These are phyloP conservation scores for Ploceus nigricollis DNA, from an alignment of 2,113 vertebrate species.

Conservation along the genomic window DNA sequence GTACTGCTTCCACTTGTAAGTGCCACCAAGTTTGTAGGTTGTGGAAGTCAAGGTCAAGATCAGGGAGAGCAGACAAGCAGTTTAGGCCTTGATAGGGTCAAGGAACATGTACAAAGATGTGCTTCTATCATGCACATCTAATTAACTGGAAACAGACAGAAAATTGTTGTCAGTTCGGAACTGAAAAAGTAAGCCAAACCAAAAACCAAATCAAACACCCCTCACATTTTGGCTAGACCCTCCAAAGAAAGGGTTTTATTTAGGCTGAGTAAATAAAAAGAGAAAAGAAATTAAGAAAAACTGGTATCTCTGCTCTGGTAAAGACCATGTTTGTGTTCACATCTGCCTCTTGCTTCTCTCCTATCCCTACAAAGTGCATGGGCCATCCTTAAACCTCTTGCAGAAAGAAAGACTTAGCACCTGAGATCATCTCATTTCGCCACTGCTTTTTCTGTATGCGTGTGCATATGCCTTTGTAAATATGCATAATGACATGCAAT, in stretches of 20 bases:
- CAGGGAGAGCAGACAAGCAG: neutral
- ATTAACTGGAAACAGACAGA: neutral
- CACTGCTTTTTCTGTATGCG: neutral
- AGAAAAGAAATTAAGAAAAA: neutral
- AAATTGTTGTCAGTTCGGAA: neutral
- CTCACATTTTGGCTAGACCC: neutral
- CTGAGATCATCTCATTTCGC: neutral
- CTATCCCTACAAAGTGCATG: fast-evolving
- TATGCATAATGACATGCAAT: neutral
- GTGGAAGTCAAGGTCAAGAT: neutral
- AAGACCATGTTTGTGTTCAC: fast-evolving
- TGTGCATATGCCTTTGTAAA: neutral
- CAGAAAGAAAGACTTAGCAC: neutral
- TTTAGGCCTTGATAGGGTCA: neutral
- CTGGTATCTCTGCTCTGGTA: neutral
- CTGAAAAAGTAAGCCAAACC: neutral
- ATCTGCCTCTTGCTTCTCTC: neutral
- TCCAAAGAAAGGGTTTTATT: neutral
- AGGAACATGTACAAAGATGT: neutral
- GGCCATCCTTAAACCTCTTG: neutral
- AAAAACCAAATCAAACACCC: neutral
- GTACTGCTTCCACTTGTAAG: neutral
- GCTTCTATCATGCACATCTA: neutral
- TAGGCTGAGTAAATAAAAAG: neutral
- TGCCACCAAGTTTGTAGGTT: neutral